These are phyloP conservation scores for Didymodactylos carnosus DNA, from an alignment of 2,888 invertebrate genomes.

Conservation along the genomic window DNA sequence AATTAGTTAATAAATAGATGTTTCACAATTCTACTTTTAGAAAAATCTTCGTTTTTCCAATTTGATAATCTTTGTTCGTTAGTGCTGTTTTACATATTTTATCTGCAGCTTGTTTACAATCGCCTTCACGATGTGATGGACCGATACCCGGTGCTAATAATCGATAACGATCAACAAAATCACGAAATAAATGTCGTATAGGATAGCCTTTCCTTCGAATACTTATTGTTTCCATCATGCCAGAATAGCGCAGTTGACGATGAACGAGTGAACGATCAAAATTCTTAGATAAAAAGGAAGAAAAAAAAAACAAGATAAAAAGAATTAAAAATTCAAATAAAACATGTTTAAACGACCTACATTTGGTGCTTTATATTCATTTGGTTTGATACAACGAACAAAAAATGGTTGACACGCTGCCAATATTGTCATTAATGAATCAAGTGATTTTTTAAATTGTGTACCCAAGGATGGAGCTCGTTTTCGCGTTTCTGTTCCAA, in stretches of 20 bases:
- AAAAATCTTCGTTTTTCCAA: slow-evolving; percentile 94
- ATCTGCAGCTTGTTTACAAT: slow-evolving; percentile 63
- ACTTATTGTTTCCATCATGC: slow-evolving; percentile 99
- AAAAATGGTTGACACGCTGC: slow-evolving; percentile 92
- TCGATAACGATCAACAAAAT: slow-evolving; percentile 86
- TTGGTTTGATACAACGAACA: slow-evolving; percentile 93
- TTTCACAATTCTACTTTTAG: slow-evolving; percentile 53
- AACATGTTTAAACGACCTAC: too few species aligned
- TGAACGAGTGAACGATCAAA: slow-evolving; percentile 90
- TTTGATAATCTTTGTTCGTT: slow-evolving; percentile 69
- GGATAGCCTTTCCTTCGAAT: slow-evolving; percentile 94
- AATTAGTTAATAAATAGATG: too few species aligned
- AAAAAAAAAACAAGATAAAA: not conserved
- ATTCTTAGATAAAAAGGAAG: slow-evolving; percentile 42
- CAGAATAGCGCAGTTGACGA: slow-evolving; percentile 83
- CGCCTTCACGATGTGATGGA: slow-evolving; percentile 35
- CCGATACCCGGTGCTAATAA: slow-evolving; percentile 50
- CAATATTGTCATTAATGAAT: slow-evolving; percentile 78
- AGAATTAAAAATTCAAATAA: not conserved
- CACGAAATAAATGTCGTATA: slow-evolving; percentile 77
- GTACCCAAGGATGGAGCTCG: slow-evolving; percentile 55
- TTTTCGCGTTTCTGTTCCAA: slow-evolving; percentile 29
- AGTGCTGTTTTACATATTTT: slow-evolving; percentile 75
- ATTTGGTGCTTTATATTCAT: slow-evolving; percentile 76
- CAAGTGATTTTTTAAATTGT: slow-evolving; percentile 87